Evolutionary conservation across 2,888 invertebrate genomes (phyloP).

Genomic region (Rutpela maculata): DNA sequence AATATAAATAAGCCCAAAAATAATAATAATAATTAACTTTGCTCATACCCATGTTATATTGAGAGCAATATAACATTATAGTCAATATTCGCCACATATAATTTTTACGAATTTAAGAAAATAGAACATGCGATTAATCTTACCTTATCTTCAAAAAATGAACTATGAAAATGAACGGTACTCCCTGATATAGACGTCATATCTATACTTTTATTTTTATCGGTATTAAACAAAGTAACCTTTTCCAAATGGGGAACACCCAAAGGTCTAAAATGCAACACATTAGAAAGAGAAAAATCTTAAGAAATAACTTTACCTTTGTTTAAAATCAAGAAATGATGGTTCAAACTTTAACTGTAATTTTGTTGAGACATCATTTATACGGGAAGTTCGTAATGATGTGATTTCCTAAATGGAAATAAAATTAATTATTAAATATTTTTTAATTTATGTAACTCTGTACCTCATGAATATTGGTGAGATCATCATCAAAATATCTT

Average conservation of each 20-base stretch:
- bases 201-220: constrained; percentile 90
- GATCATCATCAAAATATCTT: constrained; percentile 81
- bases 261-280: constrained; percentile 80
- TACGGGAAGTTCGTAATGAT: constrained; percentile 61
- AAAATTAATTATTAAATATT: constrained; percentile 31
- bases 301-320: constrained; percentile 75
- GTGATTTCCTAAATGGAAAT: constrained; percentile 69
- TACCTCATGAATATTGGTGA: constrained; percentile 77
- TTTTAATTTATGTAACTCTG: constrained; percentile 43
- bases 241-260: constrained; percentile 91
- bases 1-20: no score
- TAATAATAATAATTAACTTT: no score
- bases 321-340: constrained; percentile 81
- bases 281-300: background rate
- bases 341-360: constrained; percentile 80
- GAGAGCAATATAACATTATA: no score
- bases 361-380: constrained; percentile 69
- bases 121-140: constrained; percentile 56
- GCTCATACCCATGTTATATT: no score
- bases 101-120: no score
- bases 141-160: constrained; percentile 97
- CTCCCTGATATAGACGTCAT: constrained; percentile 96
- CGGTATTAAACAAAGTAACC: constrained; percentile 92
- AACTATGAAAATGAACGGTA: constrained; percentile 96
- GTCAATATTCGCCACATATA: no score